Conservation (phyloP, 1,140 invertebrate genomes). For the Maniola jurtina region DNA sequence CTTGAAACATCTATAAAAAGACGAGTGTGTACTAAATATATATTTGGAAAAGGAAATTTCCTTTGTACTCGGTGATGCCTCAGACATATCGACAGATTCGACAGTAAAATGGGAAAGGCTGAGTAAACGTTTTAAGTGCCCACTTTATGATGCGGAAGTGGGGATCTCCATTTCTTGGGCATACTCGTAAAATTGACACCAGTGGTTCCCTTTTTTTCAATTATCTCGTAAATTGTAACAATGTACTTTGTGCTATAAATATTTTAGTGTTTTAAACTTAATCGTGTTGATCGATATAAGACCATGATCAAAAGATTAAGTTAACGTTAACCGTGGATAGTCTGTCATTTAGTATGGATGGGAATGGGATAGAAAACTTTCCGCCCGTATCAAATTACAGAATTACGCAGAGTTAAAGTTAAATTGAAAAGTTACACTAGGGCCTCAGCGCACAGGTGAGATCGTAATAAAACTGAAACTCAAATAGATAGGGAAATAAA, state of each 20-base stretch:
- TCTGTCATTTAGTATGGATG: too few species aligned
- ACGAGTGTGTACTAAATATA: background rate
- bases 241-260: background rate
- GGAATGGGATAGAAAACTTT: too few species aligned
- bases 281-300: too few species aligned
- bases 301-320: too few species aligned
- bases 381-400: too few species aligned
- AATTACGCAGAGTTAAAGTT: too few species aligned
- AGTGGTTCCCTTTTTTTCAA: background rate
- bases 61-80: background rate
- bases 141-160: background rate
- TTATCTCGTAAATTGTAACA: background rate
- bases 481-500: too few species aligned
- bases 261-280: too few species aligned
- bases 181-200: conserved; percentile 4
- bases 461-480: too few species aligned
- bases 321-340: too few species aligned
- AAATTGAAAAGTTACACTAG: too few species aligned
- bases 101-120: conserved; percentile 14
- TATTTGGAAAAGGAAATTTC: background rate
- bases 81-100: conserved; percentile 10
- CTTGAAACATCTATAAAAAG: background rate
- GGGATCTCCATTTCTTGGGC: background rate
- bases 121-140: conserved; percentile 21
- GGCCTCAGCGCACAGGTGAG: too few species aligned